Conservation (phyloP, 2,888 invertebrate genomes). For the Sarcophaga carnaria region DNA sequence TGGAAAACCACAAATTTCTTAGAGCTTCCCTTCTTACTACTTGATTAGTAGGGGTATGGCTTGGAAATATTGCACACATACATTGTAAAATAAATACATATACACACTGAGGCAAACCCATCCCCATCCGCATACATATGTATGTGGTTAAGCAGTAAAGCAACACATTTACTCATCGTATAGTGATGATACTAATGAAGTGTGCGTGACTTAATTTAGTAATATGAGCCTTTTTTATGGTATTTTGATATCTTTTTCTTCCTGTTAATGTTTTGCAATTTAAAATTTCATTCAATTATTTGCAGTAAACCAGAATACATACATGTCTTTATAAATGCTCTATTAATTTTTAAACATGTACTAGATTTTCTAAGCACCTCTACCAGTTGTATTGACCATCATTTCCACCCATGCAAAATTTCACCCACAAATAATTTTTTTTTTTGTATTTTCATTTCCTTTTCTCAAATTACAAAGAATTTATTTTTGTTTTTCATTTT, state of each 20-base stretch:
- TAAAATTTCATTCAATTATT: no score
- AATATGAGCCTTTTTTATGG: conserved; percentile 39
- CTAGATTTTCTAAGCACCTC: no score
- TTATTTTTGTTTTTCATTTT: conserved; percentile 20
- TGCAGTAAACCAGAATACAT: no score
- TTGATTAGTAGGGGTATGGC: background rate
- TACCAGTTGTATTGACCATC: no score
- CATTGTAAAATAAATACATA: background rate
- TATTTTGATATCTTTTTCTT: background rate
- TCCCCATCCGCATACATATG: no score
- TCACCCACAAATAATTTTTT: background rate
- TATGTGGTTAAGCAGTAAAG: conserved; percentile 1
- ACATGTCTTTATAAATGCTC: no score
- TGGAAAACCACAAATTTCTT: conserved; percentile 59
- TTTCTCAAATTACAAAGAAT: conserved; percentile 13
- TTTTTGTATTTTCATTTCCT: conserved; percentile 4
- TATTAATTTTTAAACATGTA: no score
- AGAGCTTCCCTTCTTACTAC: background rate
- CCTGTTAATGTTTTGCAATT: background rate
- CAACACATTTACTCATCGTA: conserved; percentile 68
- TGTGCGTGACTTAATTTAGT: conserved; percentile 67
- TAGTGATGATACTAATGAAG: conserved; percentile 70
- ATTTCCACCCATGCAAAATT: no score
- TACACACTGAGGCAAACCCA: background rate
- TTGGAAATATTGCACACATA: background rate